Base-by-base conservation (phyloP, 2,113 vertebrate genomes). In the Percopsis transmontana region DNA sequence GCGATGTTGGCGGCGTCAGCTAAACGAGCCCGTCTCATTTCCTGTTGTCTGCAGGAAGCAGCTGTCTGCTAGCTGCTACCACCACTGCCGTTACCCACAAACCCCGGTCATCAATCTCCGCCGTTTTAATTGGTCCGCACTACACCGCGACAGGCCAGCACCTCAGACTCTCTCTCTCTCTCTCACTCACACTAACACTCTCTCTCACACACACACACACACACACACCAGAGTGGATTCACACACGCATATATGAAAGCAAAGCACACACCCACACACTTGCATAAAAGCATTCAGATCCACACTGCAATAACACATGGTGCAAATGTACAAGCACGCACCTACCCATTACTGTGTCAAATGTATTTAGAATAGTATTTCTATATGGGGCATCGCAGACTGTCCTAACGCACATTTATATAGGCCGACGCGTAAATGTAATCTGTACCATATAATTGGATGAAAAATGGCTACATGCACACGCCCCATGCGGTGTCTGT, bases 1-100 rank as follows among this genome's bases (percentile, higher is more conserved):
- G 73, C 75, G 77, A 79, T 81, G 82, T 75, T 73, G 79, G 77
- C 81, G 70, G 76, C 81, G 82, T 91, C 89, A 89, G 87, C 88
- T 87, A 91, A 92, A 91, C 87, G 83, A 90, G 87, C 80, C 83
- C 76, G 82, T 89, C 90, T 90, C 87, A 91, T 92, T 92, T 92
- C 88, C 91, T 92, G 89, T 91, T 91, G 85, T 85, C 88, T 88
- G 87, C 88, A 90, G 90, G 88, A 92, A 90, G 87, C 87, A 80
- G 76, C 84, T 88, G 87, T 79, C 87, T 85, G 84, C 77, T 80
- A 74, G 69, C 33, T 53, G 27, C 61, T 59, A 50, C 81, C 53
- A 56, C 83, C 48, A 54, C 83, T 58, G 77, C 77, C 80, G 66
- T 84, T 80, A 51, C 76, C 72, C 65, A 41, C 62, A 81, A 84